Conservation (phyloP, 2,888 invertebrate genomes). For the Orthonychiurus folsomi region DNA sequence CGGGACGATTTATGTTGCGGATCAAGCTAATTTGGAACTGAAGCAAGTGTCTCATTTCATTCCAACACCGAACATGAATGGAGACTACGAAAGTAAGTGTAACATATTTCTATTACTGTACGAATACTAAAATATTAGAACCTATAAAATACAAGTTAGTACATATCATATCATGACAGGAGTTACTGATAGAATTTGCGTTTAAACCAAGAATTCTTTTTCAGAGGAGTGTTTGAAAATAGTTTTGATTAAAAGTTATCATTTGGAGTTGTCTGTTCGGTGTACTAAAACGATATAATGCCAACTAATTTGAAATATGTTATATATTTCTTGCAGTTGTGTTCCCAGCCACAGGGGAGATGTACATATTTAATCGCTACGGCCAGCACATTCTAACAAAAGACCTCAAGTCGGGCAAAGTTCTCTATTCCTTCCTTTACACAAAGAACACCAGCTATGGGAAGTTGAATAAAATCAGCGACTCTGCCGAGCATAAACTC, state of each 20-base stretch:
- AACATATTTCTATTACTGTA: no score
- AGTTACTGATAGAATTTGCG: no score
- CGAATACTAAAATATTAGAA: no score
- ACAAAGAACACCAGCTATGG: constrained; percentile 95
- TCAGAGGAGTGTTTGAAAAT: no score
- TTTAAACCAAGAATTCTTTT: no score
- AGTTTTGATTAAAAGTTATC: no score
- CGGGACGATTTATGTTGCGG: constrained; percentile 90
- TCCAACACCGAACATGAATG: constrained; percentile 76
- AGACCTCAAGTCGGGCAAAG: constrained; percentile 88
- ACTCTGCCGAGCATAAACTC: constrained; percentile 86
- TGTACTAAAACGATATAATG: no score
- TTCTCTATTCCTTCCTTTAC: constrained; percentile 89
- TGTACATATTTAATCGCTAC: constrained; percentile 86
- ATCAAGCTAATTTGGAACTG: constrained; percentile 69
- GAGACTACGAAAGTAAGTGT: constrained; percentile 89
- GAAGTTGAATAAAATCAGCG: constrained; percentile 83
- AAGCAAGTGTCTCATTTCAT: constrained; percentile 61
- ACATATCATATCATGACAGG: no score
- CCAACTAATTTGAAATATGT: no score
- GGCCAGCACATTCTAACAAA: constrained; percentile 94
- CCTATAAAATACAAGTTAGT: no score
- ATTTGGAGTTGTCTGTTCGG: no score
- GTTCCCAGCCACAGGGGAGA: constrained; percentile 84
- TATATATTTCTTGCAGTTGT: no score